Conservation (phyloP, 1,140 invertebrate species). For the Hylyphantes graminicola region DNA sequence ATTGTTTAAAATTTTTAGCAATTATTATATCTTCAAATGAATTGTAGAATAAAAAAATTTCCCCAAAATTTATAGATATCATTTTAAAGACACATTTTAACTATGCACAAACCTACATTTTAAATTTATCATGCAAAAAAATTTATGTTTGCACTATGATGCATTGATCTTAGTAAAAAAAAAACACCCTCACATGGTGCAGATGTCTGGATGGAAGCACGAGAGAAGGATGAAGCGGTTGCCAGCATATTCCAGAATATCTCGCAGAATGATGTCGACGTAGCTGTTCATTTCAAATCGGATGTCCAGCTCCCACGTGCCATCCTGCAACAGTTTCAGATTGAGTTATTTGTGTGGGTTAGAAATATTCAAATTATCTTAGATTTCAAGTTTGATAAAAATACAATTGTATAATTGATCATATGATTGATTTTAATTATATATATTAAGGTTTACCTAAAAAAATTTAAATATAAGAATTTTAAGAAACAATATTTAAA, state of each 20-base stretch:
- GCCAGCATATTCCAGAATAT: slow-evolving; percentile 79
- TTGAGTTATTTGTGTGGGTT: neutral
- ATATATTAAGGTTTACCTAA: too few species aligned
- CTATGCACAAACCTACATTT: neutral
- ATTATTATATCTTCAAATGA: too few species aligned
- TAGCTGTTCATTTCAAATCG: slow-evolving; percentile 92
- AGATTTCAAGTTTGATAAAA: neutral
- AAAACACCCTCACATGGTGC: slow-evolving; percentile 79
- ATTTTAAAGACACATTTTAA: slow-evolving; percentile 36
- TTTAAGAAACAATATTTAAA: too few species aligned
- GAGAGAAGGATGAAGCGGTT: slow-evolving; percentile 88
- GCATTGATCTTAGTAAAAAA: neutral
- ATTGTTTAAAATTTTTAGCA: too few species aligned
- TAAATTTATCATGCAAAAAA: slow-evolving; percentile 4
- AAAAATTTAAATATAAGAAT: too few species aligned
- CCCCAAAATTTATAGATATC: slow-evolving; percentile 34
- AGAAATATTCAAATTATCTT: neutral
- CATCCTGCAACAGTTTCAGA: slow-evolving; percentile 69
- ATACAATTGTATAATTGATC: too few species aligned
- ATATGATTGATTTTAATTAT: too few species aligned
- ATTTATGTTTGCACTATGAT: neutral
- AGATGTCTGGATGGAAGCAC: slow-evolving; percentile 95
- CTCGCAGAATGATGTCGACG: slow-evolving; percentile 87
- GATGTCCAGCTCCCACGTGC: slow-evolving; percentile 86
- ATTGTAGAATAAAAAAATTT: too few species aligned